Base-by-base conservation (phyloP, 2,888 invertebrate genomes). In the Megamerina dolium region DNA sequence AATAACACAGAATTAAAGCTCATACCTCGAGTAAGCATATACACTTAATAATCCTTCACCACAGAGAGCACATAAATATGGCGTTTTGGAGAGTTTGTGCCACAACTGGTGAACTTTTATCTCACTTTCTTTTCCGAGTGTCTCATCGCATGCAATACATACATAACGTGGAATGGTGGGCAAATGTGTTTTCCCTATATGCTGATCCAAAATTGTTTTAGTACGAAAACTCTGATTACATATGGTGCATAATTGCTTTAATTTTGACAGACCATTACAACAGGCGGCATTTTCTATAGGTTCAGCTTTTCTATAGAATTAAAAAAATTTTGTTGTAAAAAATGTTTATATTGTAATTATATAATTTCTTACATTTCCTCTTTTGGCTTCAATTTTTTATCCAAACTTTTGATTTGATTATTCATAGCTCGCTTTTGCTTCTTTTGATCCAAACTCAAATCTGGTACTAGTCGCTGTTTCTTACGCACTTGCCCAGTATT, bases 81-180 rank as follows among this genome's bases (percentile, higher is more conserved):
- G 73, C 1, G 66, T 63, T 21, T 61, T 63, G 2, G 65, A 63
- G 4, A 57, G 52, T 20, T 58, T 59, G 55, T 77, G 78, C 58
- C 63, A 64, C 17, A 61, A 53, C 52, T 77, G 77, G 49, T 78
- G 78, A 0, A 62, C 50, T 5, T 59, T 54, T 2, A 73, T 64
- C 29, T 73, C 74, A 5, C 69, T 71, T 1, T 48, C 21, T 0
- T 63, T 64, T 0, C 49, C 16, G 49, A 76, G 74, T 59, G 73
- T 74, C 21, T 70, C 64, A 13, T 72, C 64, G 47, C 78, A 78
- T 0, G 75, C 70, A 46, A 74, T 71, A 56, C 78, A 78, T 1
- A 73, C 66, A 47, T 63, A 71, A 3, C 65, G 61, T 19, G 57
- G 52, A 31, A 69, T 50, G 13, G 50, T 52, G 3, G 71, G 70